Conservation (phyloP, 2,797 vertebrate genomes). For the Danio tinwini region DNA sequence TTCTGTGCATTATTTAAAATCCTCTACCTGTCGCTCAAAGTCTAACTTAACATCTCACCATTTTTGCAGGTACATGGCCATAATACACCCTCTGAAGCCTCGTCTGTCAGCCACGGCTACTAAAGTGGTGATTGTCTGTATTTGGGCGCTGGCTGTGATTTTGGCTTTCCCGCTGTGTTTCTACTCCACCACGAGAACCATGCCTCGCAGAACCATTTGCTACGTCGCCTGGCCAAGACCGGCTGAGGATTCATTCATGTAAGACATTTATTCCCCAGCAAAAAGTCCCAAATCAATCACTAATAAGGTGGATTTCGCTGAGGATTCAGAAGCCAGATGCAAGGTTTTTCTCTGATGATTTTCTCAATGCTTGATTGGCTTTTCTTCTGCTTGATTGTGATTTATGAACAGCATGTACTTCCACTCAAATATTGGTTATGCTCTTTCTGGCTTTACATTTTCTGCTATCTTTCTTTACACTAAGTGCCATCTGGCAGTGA, state of each 20-base stretch:
- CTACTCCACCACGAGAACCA: conserved; percentile 83
- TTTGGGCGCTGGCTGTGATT: conserved; percentile 85
- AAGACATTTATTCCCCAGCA: conserved; percentile 61
- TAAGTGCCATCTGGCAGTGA: conserved; percentile 32
- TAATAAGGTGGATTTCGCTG: conserved; percentile 10
- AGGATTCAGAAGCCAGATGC: not conserved
- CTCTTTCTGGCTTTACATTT: conserved; percentile 17
- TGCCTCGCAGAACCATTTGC: conserved; percentile 83
- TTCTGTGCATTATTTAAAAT: not conserved
- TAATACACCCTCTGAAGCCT: conserved; percentile 87
- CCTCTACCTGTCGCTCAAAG: not conserved
- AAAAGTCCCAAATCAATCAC: not conserved
- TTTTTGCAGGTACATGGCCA: conserved; percentile 84
- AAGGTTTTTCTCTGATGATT: not conserved
- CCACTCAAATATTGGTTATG: conserved; percentile 14
- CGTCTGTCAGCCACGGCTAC: conserved; percentile 85
- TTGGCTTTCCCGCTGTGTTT: conserved; percentile 86
- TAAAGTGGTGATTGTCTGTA: conserved; percentile 84
- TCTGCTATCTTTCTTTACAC: not conserved
- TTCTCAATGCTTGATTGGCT: not conserved
- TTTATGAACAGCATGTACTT: conserved; percentile 16
- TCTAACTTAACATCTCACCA: not conserved
- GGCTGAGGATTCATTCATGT: conserved; percentile 82
- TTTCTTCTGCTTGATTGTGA: conserved; percentile 12
- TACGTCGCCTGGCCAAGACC: conserved; percentile 86